A percentile compares a stretch with the other conserved stretches of the same genome.
phyloP scores from a whole-genome alignment of 2,888 invertebrate genomes.

The Xestia rhomboidea region DNA sequence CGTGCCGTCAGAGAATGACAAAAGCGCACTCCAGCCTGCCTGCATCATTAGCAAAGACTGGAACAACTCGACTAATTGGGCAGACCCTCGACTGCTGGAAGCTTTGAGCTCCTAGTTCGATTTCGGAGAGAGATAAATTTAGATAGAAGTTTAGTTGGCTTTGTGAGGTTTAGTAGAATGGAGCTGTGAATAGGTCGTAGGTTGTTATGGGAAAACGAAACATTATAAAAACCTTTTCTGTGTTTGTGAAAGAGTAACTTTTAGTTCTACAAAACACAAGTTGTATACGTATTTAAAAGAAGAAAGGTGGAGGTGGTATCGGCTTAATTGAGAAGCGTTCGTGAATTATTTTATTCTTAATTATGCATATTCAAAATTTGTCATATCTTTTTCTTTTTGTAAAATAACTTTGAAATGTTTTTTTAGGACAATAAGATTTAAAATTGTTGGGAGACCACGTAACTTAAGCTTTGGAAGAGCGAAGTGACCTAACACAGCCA shows the following conservation, averaged over 20 bases:
- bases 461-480: no score
- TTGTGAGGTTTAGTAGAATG: constrained; percentile 14
- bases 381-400: no score
- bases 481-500: no score
- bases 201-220: background rate
- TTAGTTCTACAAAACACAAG: no score
- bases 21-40: constrained; percentile 68
- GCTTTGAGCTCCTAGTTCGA: constrained; percentile 56
- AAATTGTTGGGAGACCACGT: no score
- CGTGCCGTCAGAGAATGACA: constrained; percentile 65
- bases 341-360: background rate
- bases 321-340: background rate
- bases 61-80: constrained; percentile 74
- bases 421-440: no score
- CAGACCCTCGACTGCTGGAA: constrained; percentile 48
- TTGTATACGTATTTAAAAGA: background rate
- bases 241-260: no score
- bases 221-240: no score
- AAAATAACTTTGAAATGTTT: no score
- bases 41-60: constrained; percentile 73
- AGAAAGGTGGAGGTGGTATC: background rate
- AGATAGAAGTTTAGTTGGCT: constrained; percentile 31
- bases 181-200: background rate
- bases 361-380: background rate
- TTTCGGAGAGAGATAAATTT: constrained; percentile 52